Base-by-base conservation (phyloP, 64 coral and sea anemone species). In the Actinia tenebrosa region DNA sequence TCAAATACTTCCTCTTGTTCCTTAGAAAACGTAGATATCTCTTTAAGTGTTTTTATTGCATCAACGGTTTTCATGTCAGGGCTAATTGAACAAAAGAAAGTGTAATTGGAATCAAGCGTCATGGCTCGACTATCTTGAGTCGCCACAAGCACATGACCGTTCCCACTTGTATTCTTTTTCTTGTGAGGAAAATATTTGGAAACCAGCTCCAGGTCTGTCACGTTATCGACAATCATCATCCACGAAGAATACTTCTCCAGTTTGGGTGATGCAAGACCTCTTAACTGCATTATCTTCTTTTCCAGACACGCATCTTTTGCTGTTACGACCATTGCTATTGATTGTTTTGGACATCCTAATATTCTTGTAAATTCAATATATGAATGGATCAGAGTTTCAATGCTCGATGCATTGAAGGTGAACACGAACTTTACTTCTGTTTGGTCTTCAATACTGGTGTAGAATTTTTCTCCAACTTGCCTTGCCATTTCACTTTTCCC, bases 141-240 rank as follows among this genome's bases (percentile, higher is more conserved):
- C 45, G 91, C 89, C 10, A 93, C 56, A 0, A 93, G 82, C 23
- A 89, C 16, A 16, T 89, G 82, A 27, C 91, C 91, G 0, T 84
- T 56, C 14, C 86, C 87, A 78, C 63, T 79, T 16, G 82, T 68
- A 25, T 89, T 79, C 19, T 87, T 47, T 79, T 80, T 16, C 22
- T 66, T 26, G 16, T 63, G 20, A 78, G 91, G 91, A 26, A 79
- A 54, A 53, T 84, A 85, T 56, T 77, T 80, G 53, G 43, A 79
- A 62, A 86, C 80, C 11, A 68, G 54, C 15, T 78, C 79, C 3
- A 93, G 4, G 27, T 88, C 87, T 14, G 3, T 85, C 10, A 89
- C 91, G 62, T 92, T 92, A 18, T 93, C 87, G 10, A 89, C 23
- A 75, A 93, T 88, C 22, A 93, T 53, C 22, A 93, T 47, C 80